These are phyloP conservation scores for Pterophyllum scalare DNA, from an alignment of 2,113 vertebrate genomes.

Conservation along the genomic window DNA sequence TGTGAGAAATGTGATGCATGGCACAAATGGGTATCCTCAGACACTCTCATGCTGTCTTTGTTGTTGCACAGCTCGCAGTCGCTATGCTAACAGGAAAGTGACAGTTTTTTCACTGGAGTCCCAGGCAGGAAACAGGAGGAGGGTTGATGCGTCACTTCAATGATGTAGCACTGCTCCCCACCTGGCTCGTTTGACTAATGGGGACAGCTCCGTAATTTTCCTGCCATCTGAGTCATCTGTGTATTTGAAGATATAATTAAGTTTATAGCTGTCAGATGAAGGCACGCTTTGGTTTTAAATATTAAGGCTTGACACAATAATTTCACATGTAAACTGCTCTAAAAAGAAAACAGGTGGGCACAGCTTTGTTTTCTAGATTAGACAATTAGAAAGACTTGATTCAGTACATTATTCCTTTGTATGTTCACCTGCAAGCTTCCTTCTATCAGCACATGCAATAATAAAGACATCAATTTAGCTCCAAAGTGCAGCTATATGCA, in stretches of 20 bases:
- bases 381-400: conserved; percentile 3
- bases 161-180: conserved; percentile 4
- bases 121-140: conserved; percentile 55
- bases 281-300: conserved; percentile 5
- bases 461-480: conserved; percentile 42
- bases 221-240: conserved; percentile 61
- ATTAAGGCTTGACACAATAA: conserved; percentile 15
- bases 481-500: conserved; percentile 43
- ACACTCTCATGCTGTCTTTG: neutral
- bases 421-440: conserved; percentile 43
- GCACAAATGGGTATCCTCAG: neutral
- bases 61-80: conserved; percentile 34
- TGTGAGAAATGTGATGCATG: neutral
- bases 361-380: conserved; percentile 16
- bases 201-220: conserved; percentile 60
- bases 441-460: conserved; percentile 58
- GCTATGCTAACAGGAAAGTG: conserved; percentile 51
- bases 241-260: conserved; percentile 70
- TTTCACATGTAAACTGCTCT: neutral
- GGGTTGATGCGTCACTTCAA: conserved; percentile 1
- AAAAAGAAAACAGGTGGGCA: conserved; percentile 18
- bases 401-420: neutral
- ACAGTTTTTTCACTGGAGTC: conserved; percentile 58
- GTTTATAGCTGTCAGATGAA: conserved; percentile 33
- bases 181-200: conserved; percentile 51